Percentiles rank a stretch among this genome's conserved stretches.
Evolutionary conservation across 53 echinoderm and acorn worm genomes (phyloP).

Genomic region (Paelopatides confundens): DNA sequence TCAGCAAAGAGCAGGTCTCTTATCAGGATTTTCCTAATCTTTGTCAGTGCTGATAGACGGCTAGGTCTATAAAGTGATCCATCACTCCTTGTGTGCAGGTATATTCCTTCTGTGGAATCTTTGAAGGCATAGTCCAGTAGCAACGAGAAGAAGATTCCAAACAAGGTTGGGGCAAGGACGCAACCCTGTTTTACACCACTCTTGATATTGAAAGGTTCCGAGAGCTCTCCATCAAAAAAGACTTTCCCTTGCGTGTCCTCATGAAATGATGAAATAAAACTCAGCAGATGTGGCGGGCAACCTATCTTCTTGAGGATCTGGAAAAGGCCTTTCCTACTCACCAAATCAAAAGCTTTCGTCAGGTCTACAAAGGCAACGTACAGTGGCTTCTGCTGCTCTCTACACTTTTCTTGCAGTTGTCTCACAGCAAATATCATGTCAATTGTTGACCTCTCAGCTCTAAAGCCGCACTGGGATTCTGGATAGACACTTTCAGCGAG

Average conservation of each 20-base stretch:
- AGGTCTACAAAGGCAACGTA: slow-evolving; percentile 36
- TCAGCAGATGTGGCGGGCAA: slow-evolving; percentile 46
- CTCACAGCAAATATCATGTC: slow-evolving; percentile 42
- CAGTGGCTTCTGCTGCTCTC: slow-evolving; percentile 30
- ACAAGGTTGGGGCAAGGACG: slow-evolving; percentile 71
- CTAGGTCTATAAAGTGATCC: slow-evolving; percentile 53
- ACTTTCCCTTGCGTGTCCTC: slow-evolving; percentile 53
- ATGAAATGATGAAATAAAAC: slow-evolving; percentile 52
- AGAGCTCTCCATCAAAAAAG: slow-evolving; percentile 13
- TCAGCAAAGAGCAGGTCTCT: slow-evolving; percentile 71
- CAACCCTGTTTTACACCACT: slow-evolving; percentile 76
- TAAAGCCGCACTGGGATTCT: slow-evolving; percentile 29
- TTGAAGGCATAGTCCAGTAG: slow-evolving; percentile 51
- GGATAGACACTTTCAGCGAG: slow-evolving; percentile 53
- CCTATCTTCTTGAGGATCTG: slow-evolving; percentile 40
- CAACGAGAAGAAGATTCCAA: slow-evolving; percentile 72
- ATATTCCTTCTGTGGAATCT: slow-evolving; percentile 52
- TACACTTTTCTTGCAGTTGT: slow-evolving; percentile 43
- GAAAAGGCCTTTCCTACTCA: slow-evolving; percentile 58
- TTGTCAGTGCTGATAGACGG: slow-evolving; percentile 58
- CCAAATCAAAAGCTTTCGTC: slow-evolving; percentile 55
- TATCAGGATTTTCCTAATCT: slow-evolving; percentile 1
- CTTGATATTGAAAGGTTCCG: slow-evolving; percentile 52
- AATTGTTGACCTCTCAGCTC: not conserved
- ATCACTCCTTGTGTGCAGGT: slow-evolving; percentile 59